phyloP scores from a whole-genome alignment of 2,113 vertebrate species.

The Arvicanthis niloticus region DNA sequence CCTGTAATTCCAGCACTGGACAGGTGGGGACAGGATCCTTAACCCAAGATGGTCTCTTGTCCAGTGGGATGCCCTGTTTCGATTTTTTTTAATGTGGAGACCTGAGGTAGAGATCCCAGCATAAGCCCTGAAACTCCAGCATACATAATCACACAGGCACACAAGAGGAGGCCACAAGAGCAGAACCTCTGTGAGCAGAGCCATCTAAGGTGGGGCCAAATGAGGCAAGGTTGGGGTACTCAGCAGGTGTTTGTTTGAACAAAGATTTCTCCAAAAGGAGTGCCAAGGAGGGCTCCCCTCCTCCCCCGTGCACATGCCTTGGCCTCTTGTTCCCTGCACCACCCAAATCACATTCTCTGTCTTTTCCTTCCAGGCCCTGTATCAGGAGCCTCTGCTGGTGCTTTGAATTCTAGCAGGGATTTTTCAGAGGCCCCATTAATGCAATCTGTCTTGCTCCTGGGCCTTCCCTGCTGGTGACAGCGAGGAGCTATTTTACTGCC shows the following conservation, averaged over 20 bases:
- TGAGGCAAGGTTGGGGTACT: not conserved
- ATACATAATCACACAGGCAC: not conserved
- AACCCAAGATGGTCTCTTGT: too few relatives aligned
- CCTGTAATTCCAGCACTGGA: not conserved
- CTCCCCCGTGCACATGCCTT: not conserved
- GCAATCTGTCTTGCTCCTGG: not conserved
- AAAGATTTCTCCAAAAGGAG: not conserved
- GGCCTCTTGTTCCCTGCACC: not conserved
- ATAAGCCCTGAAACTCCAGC: not conserved
- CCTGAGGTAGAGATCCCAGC: not conserved
- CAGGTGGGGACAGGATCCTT: not conserved
- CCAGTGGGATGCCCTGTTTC: not conserved
- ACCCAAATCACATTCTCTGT: not conserved
- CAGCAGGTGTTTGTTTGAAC: too few relatives aligned
- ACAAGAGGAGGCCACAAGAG: not conserved
- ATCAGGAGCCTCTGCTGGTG: not conserved
- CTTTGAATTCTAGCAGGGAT: conserved; percentile 19
- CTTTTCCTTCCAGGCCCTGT: not conserved
- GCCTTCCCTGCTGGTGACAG: not conserved
- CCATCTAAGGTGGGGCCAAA: accelerated
- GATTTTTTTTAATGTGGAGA: not conserved
- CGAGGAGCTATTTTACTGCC: conserved; percentile 1
- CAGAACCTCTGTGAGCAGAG: too few relatives aligned
- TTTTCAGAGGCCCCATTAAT: conserved; percentile 18
- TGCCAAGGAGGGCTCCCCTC: not conserved